Conservation (phyloP, 2,888 invertebrate species). For the Ferrisia virgata region DNA sequence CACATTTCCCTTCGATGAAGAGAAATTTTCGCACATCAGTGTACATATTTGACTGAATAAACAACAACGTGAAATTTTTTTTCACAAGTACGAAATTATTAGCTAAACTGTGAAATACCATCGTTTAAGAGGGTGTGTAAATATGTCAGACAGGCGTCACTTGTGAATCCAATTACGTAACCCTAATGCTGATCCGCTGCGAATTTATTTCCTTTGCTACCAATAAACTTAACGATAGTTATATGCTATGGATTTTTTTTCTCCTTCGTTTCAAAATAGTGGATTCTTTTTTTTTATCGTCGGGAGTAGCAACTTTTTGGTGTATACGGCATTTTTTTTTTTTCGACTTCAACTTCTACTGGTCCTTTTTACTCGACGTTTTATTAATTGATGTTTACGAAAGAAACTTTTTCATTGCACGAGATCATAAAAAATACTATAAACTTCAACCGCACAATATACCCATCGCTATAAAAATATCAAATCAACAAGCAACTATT, state of each 20-base stretch:
- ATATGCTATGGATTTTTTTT: neutral
- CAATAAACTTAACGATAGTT: neutral
- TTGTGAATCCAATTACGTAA: constrained; percentile 27
- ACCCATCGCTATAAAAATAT: neutral
- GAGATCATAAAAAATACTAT: neutral
- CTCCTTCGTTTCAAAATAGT: neutral
- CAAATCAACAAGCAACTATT: neutral
- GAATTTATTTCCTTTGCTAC: constrained; percentile 28
- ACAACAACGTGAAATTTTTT: constrained; percentile 2
- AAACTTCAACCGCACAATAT: neutral
- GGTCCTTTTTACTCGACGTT: neutral
- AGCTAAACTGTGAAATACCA: constrained; percentile 6
- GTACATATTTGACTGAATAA: neutral
- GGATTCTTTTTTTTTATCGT: neutral
- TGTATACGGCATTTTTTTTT: neutral
- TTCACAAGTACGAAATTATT: constrained; percentile 5
- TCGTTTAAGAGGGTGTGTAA: neutral
- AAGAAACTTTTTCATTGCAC: neutral
- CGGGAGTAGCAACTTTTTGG: neutral
- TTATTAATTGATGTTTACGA: constrained; percentile 1
- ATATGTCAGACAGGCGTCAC: constrained; percentile 25
- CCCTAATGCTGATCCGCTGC: neutral
- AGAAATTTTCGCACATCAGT: neutral
- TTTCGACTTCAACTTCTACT: neutral
- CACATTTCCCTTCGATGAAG: neutral